Evolutionary conservation across 2,797 vertebrate species (phyloP).

Genomic region (Bovichtus variegatus): DNA sequence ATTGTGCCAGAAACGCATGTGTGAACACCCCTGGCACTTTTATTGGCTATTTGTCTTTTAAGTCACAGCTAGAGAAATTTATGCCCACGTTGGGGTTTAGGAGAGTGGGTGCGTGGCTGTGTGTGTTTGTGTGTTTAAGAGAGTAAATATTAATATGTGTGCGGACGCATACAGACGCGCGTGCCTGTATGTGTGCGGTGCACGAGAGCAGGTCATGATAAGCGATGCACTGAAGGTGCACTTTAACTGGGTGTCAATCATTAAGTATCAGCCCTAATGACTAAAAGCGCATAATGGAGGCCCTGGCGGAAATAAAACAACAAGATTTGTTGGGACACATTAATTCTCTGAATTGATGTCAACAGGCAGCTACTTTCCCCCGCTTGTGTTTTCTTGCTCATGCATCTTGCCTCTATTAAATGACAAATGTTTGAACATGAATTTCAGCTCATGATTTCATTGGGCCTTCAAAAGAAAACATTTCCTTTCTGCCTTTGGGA

Average conservation of each 20-base stretch:
- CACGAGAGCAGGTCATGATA: slow-evolving; percentile 70
- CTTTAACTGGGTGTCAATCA: slow-evolving; percentile 87
- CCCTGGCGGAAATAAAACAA: slow-evolving; percentile 76
- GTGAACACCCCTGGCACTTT: slow-evolving; percentile 96
- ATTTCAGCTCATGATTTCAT: slow-evolving; percentile 68
- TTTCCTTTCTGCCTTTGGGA: slow-evolving; percentile 5
- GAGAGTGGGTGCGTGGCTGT: slow-evolving; percentile 71
- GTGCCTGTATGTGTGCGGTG: slow-evolving; percentile 47
- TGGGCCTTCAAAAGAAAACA: slow-evolving; percentile 35
- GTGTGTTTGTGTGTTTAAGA: slow-evolving; percentile 75
- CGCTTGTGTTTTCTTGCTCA: slow-evolving; percentile 67
- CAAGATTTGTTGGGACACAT: slow-evolving; percentile 84
- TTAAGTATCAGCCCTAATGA: slow-evolving; percentile 81
- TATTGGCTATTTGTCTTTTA: slow-evolving; percentile 93
- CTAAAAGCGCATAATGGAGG: slow-evolving; percentile 83
- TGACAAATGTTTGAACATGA: slow-evolving; percentile 75
- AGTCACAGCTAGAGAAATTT: slow-evolving; percentile 85
- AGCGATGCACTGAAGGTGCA: slow-evolving; percentile 83
- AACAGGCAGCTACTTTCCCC: slow-evolving; percentile 71
- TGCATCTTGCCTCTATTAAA: slow-evolving; percentile 67
- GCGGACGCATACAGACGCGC: slow-evolving; percentile 37
- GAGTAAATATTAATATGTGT: slow-evolving; percentile 78
- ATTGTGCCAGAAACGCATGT: slow-evolving; percentile 95
- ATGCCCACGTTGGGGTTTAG: slow-evolving; percentile 76
- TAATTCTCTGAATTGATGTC: slow-evolving; percentile 85